These are phyloP conservation scores for Oreochromis tanganicae DNA, from an alignment of 2,113 vertebrate species.

Conservation along the genomic window DNA sequence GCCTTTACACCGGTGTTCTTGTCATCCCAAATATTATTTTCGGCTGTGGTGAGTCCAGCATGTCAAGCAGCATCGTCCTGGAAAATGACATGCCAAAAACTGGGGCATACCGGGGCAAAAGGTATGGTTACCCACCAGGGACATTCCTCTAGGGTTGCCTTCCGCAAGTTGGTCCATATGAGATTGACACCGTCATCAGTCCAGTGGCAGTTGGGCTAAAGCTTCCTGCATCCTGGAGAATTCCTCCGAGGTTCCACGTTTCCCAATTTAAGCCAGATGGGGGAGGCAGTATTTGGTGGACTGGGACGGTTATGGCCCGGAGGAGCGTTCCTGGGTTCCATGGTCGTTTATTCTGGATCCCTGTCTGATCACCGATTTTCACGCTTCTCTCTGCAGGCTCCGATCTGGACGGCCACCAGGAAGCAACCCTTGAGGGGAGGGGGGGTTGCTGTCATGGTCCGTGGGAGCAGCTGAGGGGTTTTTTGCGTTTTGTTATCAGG, in stretches of 20 bases:
- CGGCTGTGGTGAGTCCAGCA: not conserved
- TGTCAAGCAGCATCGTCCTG: not conserved
- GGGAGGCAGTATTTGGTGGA: not conserved
- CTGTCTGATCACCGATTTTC: not conserved
- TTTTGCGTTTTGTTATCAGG: not conserved
- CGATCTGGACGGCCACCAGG: not conserved
- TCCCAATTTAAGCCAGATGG: not conserved
- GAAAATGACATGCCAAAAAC: not conserved
- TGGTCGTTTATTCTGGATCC: not conserved
- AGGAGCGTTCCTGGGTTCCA: not conserved
- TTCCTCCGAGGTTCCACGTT: not conserved
- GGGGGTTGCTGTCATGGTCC: not conserved
- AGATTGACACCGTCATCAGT: not conserved
- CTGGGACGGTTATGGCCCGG: not conserved
- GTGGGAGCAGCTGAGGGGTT: fast-evolving
- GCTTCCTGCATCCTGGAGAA: not conserved
- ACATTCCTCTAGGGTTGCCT: not conserved
- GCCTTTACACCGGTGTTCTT: not conserved
- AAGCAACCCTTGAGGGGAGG: not conserved
- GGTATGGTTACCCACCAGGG: not conserved
- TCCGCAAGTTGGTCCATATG: not conserved
- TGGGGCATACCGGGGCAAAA: fast-evolving
- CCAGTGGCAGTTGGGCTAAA: not conserved
- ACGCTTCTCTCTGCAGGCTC: not conserved
- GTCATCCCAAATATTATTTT: not conserved